Evolutionary conservation across 2,113 vertebrate species (phyloP).

Genomic region (Nyctereutes procyonoides): DNA sequence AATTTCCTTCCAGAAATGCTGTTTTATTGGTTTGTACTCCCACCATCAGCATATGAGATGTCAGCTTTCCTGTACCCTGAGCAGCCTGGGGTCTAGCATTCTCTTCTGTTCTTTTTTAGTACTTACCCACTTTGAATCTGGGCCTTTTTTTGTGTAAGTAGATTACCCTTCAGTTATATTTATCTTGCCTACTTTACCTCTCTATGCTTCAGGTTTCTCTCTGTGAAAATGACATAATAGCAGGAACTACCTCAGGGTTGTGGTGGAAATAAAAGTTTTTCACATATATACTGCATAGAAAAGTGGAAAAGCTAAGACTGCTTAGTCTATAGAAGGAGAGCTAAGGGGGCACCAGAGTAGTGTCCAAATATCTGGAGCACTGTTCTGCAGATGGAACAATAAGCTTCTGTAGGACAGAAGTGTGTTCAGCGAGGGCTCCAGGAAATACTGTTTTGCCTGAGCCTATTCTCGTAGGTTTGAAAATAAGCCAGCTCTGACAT

Average conservation of each 20-base stretch:
- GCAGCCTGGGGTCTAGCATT: not conserved
- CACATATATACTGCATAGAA: not conserved
- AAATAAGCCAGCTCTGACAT: not conserved
- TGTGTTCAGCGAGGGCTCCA: not conserved
- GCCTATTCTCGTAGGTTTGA: not conserved
- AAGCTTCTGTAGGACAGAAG: not conserved
- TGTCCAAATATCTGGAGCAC: not conserved
- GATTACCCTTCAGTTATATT: not conserved
- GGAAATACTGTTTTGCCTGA: not conserved
- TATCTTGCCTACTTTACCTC: not conserved
- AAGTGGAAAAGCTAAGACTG: not conserved
- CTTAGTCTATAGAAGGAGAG: not conserved
- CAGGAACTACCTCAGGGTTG: not conserved
- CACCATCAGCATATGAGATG: conserved; percentile 54
- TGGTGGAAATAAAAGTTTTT: not conserved
- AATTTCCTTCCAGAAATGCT: conserved; percentile 68
- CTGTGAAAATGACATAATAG: not conserved
- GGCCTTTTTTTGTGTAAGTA: not conserved
- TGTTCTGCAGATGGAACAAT: not conserved
- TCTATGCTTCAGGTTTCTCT: not conserved
- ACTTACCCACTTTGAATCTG: not conserved
- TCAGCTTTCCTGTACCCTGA: conserved; percentile 37
- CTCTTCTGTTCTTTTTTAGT: not conserved
- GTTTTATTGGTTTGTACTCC: conserved; percentile 54
- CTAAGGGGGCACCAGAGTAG: not conserved